Evolutionary conservation across 2,113 vertebrate genomes (phyloP), one percentile per base, ranked within the genome.

Genomic region (Sander lucioperca): DNA sequence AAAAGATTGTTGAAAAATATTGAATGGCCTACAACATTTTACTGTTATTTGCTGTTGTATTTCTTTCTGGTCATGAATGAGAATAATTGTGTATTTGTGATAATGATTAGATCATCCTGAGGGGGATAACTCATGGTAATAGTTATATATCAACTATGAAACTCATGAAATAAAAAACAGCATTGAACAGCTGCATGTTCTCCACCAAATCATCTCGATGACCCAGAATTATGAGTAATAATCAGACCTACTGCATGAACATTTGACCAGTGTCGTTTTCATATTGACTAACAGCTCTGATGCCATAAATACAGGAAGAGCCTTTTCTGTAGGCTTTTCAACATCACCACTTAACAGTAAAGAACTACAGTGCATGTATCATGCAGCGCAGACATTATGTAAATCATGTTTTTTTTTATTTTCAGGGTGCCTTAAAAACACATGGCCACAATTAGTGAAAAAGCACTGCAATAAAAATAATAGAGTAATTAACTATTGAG

Each of bases 271-370:
- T 57, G 14, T 64, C 36, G 25, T 59, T 57, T 39, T 64, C 45
- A 5, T n/a, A 3, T 39, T 74, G 68, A 82, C 62, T 77, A 21
- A 67, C 21, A 30, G 27, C 5, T 33, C 10, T 70, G 51, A 43
- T 69, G 51, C 23, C 3, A 11, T 43, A 43, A 43, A 10, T 43
- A 43, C 18, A n/a, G 70, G 25, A 73, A 36, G 12, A 76, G n/a
- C 2, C 9, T 33, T 65, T 21, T 56, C 5, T 19, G n/a, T 27
- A 33, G 14, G 16, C 25, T 45, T 68, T 36, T 12, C n/a, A 48
- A n/a, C 54, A 2, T 76, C 16, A 53, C 18, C 39, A 23, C 39
- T 59, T 18, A 13, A 13, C 4, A 18, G 3, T 36, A 50, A 21
- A 27, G 5, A 48, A 15, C 15, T 16, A 45, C 23, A 45, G 5